phyloP scores from a whole-genome alignment of 2,113 vertebrate species.

The Nansenia antarctica region DNA sequence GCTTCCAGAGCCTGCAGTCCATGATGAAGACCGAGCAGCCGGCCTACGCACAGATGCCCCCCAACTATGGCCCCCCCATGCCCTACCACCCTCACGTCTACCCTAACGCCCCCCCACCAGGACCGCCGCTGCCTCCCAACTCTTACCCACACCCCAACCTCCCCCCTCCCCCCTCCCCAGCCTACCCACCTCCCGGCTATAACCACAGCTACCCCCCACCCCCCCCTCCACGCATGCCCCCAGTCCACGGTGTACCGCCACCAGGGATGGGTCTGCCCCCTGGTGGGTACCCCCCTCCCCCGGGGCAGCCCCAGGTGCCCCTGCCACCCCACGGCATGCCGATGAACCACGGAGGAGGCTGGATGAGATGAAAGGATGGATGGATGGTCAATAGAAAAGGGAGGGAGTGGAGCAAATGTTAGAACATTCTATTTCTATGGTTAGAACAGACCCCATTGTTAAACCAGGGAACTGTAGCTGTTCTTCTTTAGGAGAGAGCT shows the following conservation, averaged over 20 bases:
- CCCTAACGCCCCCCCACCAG: conserved; percentile 83
- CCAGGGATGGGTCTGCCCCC: conserved; percentile 89
- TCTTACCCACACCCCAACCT: conserved; percentile 78
- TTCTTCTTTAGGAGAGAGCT: neutral
- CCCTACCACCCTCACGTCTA: conserved; percentile 88
- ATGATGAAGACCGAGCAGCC: conserved; percentile 97
- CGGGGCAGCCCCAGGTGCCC: conserved; percentile 89
- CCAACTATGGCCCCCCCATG: conserved; percentile 85
- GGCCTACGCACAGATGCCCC: conserved; percentile 85
- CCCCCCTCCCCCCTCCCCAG: conserved; percentile 76
- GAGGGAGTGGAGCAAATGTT: neutral
- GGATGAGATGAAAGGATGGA: conserved; percentile 88
- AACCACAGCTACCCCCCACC: conserved; percentile 86
- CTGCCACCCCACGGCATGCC: conserved; percentile 93
- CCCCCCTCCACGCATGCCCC: conserved; percentile 84
- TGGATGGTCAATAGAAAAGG: neutral
- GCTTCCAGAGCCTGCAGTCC: conserved; percentile 93
- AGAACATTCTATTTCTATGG: neutral
- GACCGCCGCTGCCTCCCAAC: conserved; percentile 72
- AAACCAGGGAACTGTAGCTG: neutral
- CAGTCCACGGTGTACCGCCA: conserved; percentile 83
- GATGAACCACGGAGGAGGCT: conserved; percentile 86
- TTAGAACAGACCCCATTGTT: neutral
- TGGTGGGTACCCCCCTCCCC: conserved; percentile 86
- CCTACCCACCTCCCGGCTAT: conserved; percentile 88